These are phyloP conservation scores for Phrynocephalus forsythii DNA, from an alignment of 2,797 vertebrate genomes.

Conservation along the genomic window DNA sequence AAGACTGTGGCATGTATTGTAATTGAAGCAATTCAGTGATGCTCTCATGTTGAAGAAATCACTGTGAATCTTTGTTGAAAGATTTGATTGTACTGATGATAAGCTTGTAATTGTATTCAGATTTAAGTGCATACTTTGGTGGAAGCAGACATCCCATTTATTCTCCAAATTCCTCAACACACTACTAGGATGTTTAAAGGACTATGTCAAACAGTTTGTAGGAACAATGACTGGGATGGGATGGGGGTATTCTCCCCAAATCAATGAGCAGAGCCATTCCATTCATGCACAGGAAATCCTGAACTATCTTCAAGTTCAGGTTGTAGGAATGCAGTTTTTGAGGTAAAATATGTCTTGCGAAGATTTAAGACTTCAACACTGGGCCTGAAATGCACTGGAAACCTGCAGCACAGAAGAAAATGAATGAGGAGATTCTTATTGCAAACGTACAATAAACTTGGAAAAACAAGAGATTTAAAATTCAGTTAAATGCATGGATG, in stretches of 20 bases:
- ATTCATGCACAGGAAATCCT: background rate
- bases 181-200: background rate
- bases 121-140: background rate
- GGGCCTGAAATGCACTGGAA: background rate
- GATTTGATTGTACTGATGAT: background rate
- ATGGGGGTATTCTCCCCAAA: background rate
- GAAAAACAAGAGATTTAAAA: background rate
- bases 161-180: background rate
- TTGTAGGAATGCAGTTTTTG: background rate
- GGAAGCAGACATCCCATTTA: background rate
- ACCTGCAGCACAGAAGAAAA: background rate
- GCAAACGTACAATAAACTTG: background rate
- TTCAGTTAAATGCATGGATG: background rate
- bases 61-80: background rate
- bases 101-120: background rate
- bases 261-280: background rate
- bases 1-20: background rate
- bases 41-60: background rate
- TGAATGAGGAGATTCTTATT: background rate
- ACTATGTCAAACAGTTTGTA: background rate
- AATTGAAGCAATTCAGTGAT: background rate
- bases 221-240: background rate
- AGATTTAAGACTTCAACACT: background rate
- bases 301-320: background rate
- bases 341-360: background rate